phyloP scores from a whole-genome alignment of 2,797 vertebrate species.

The Acanthopagrus latus region DNA sequence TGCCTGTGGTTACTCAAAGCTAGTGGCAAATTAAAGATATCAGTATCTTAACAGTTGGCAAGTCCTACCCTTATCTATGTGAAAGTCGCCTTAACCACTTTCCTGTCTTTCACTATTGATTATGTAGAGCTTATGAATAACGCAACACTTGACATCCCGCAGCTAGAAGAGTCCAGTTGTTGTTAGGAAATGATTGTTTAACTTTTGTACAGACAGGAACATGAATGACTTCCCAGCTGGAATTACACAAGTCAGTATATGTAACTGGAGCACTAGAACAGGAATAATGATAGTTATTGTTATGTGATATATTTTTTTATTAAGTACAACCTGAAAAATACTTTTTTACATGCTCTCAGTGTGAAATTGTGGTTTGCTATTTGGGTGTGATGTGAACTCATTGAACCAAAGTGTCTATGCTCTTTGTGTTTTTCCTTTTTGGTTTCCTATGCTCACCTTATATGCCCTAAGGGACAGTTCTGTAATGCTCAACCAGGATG shows the following conservation, averaged over 20 bases:
- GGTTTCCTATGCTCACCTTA: not conserved
- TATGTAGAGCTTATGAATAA: not conserved
- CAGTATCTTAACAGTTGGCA: not conserved
- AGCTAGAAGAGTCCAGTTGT: not conserved
- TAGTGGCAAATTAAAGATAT: not conserved
- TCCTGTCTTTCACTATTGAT: not conserved
- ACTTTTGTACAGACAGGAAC: constrained; percentile 1
- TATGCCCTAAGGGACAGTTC: not conserved
- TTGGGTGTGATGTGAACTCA: not conserved
- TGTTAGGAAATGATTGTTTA: not conserved
- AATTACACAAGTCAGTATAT: not conserved
- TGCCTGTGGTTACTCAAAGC: not conserved
- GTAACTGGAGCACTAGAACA: not conserved
- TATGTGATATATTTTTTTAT: not conserved
- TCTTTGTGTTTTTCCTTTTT: not conserved
- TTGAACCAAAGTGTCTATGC: not conserved
- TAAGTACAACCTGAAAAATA: not conserved
- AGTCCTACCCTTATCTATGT: not conserved
- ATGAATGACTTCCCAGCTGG: not conserved
- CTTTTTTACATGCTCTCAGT: not conserved
- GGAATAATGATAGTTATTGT: not conserved
- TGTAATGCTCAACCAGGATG: not conserved
- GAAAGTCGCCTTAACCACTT: not conserved
- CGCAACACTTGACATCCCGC: not conserved
- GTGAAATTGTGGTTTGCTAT: not conserved